Base-by-base conservation (phyloP, 2,888 invertebrate genomes). In the Lycophotia porphyrea region DNA sequence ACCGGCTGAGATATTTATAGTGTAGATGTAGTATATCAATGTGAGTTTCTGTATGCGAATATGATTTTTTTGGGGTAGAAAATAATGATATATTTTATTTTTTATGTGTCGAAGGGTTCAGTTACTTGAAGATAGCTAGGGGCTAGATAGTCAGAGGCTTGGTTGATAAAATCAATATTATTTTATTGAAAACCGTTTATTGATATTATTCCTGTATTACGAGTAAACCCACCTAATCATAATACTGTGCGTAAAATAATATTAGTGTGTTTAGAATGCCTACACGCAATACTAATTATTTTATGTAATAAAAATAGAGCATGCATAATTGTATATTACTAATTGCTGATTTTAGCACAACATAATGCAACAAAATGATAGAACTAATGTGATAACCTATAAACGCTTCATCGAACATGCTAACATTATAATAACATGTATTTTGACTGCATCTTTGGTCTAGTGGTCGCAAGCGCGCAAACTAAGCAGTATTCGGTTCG, bases 1-100 rank as follows among this genome's bases (percentile, higher is more conserved):
- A 81, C 42, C 58, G 47, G 9, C 15, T 49, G 34, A 55, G 64
- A 68, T 80, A 82, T 83, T 67, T 68, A 69, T 65, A 64, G 58
- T 55, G 36, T 34, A 21, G 60, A 60, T 60, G 34, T 60, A 11
- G 27, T 71, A 44, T 47, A 49, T 47, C 68, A 75, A 69, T 61
- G 24, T 67, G 15, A 36, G 5, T 58, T 79, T 64, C 3, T 39
- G 21, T 61, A 47, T n/a, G 24, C 18, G 39, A 58, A 76, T 64
- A 34, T 27, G 18, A 36, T 65, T 64, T 80, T 74, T 42, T 61
- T 39, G 9, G 27, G 8, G 3, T 39, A 5, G 27, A 39, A 52
- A 34, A 61, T 66, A 0, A 74, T 67, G 8, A 27, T 15, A 0
- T 31, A 31, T 55, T 49, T 27, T 27, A 18, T 55, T 18, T 55